Conservation (phyloP, 2,888 invertebrate species). For the Tyria jacobaeae region DNA sequence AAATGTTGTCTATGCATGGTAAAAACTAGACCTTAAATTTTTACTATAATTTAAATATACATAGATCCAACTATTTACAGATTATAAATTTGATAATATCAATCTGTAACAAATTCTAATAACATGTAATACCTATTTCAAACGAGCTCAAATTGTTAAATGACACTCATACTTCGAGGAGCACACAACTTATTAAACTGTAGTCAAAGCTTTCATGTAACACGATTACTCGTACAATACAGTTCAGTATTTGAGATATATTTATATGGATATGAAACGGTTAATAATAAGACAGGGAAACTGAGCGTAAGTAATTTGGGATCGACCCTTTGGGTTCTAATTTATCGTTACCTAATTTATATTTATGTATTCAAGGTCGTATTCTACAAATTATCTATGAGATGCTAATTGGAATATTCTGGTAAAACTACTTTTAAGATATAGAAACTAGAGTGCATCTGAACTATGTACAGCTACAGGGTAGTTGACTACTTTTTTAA, state of each 20-base stretch:
- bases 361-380: neutral
- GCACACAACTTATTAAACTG: neutral
- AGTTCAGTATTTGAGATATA: neutral
- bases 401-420: neutral
- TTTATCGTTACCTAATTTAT: neutral
- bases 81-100: too few relatives aligned
- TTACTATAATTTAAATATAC: too few relatives aligned
- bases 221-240: neutral
- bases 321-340: neutral
- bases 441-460: slow-evolving; percentile 24
- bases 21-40: too few relatives aligned
- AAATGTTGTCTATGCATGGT: too few relatives aligned
- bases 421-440: slow-evolving; percentile 6
- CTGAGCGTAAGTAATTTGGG: slow-evolving; percentile 7
- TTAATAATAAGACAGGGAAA: slow-evolving; percentile 11
- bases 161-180: neutral
- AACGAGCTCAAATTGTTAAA: neutral
- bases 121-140: too few relatives aligned
- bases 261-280: slow-evolving; percentile 2
- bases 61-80: too few relatives aligned
- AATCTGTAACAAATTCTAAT: too few relatives aligned
- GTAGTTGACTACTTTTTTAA: neutral
- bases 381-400: slow-evolving; percentile 10
- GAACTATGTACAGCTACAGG: slow-evolving; percentile 25
- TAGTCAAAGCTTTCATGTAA: neutral